phyloP scores from a whole-genome alignment of 2,888 invertebrate genomes.

The Agrilus mali region DNA sequence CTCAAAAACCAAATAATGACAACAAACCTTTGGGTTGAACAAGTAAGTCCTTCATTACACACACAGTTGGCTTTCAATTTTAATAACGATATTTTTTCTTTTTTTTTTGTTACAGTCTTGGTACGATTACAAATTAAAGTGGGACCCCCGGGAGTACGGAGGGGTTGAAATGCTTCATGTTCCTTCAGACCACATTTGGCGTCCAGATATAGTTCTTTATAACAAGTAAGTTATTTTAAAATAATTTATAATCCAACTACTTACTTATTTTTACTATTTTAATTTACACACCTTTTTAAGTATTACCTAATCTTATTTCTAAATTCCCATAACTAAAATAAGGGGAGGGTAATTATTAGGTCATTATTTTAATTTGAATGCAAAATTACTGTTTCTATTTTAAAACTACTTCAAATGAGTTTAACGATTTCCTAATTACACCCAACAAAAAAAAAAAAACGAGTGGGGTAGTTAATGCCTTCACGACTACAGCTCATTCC shows the following conservation, averaged over 20 bases:
- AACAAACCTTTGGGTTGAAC: constrained; percentile 87
- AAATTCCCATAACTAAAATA: too few species aligned
- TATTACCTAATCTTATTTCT: too few species aligned
- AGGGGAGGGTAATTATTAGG: too few species aligned
- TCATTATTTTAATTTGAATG: too few species aligned
- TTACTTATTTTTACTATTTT: too few species aligned
- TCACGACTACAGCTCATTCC: too few species aligned
- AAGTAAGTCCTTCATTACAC: constrained; percentile 43
- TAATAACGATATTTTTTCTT: neutral
- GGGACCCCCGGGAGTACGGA: constrained; percentile 78
- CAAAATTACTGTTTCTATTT: too few species aligned
- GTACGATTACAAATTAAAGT: constrained; percentile 75
- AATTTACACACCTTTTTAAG: too few species aligned
- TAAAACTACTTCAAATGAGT: too few species aligned
- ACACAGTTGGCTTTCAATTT: too few species aligned
- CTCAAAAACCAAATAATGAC: constrained; percentile 93
- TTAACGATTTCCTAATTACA: too few species aligned
- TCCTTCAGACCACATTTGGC: constrained; percentile 75
- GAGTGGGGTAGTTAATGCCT: neutral
- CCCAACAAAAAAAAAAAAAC: neutral
- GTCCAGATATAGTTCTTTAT: constrained; percentile 71
- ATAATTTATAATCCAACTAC: too few species aligned
- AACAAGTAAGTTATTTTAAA: constrained; percentile 51
- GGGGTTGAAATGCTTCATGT: constrained; percentile 77
- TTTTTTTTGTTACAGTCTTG: constrained; percentile 49